These are phyloP conservation scores for Gavia stellata DNA, from an alignment of 2,113 vertebrate species.

Conservation along the genomic window DNA sequence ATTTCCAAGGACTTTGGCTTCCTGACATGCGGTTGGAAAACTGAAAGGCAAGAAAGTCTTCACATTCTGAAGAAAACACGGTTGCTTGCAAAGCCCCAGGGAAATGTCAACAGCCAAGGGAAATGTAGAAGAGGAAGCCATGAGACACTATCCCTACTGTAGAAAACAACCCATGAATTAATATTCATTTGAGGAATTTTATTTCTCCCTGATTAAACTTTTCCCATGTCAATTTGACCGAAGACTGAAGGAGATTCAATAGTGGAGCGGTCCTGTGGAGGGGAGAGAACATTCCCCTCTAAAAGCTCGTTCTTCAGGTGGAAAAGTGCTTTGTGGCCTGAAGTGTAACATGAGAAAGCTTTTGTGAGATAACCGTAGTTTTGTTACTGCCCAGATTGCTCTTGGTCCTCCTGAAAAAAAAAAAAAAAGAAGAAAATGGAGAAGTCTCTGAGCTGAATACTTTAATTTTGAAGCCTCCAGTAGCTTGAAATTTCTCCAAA, in stretches of 20 bases:
- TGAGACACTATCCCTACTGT: neutral
- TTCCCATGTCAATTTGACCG: neutral
- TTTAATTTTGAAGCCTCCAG: constrained; percentile 43
- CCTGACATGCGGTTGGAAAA: constrained; percentile 5
- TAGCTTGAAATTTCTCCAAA: constrained; percentile 64
- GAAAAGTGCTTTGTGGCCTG: neutral
- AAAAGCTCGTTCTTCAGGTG: neutral
- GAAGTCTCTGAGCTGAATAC: constrained; percentile 5
- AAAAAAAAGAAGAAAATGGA: neutral
- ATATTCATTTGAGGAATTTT: neutral
- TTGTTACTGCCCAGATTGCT: neutral
- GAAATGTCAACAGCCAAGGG: neutral
- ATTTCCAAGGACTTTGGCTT: constrained; percentile 60
- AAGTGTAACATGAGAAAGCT: neutral
- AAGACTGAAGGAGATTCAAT: neutral
- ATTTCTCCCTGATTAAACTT: neutral
- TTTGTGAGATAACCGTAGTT: neutral
- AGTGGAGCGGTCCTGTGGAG: neutral
- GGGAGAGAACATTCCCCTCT: neutral
- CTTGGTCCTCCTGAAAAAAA: neutral
- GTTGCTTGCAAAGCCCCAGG: neutral
- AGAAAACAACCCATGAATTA: neutral
- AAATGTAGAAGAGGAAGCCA: neutral
- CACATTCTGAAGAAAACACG: neutral
- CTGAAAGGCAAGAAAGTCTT: neutral